phyloP scores from a whole-genome alignment of 2,797 vertebrate genomes.

The Zenarchopterus dispar region DNA sequence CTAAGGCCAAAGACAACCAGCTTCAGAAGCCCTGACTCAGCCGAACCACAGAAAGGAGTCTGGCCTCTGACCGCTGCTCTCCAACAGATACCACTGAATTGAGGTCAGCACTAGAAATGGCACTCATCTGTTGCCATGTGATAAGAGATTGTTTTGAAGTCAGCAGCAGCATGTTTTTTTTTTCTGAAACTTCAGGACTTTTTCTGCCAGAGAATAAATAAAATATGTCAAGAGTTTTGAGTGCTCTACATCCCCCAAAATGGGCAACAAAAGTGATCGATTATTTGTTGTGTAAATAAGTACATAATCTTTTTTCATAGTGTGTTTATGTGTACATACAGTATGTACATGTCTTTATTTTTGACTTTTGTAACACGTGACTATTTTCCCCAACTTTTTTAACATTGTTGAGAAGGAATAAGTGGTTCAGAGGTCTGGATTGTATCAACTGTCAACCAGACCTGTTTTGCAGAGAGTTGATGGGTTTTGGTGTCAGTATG shows the following conservation, averaged over 20 bases:
- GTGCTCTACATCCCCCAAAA: not conserved
- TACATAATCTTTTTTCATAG: no score
- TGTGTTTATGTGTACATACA: no score
- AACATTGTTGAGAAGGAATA: no score
- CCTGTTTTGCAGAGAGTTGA: no score
- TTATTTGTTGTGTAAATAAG: not conserved
- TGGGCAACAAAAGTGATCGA: not conserved
- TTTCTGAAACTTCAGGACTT: conserved; percentile 7
- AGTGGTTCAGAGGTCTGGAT: no score
- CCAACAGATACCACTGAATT: conserved; percentile 44
- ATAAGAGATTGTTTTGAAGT: conserved; percentile 62
- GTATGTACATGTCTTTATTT: no score
- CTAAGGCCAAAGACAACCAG: conserved; percentile 44
- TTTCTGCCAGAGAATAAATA: not conserved
- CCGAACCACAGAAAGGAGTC: conserved; percentile 46
- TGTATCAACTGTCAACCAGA: no score
- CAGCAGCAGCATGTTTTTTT: conserved; percentile 22
- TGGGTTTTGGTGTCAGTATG: no score
- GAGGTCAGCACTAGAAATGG: conserved; percentile 43
- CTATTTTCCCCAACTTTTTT: no score
- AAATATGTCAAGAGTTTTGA: not conserved
- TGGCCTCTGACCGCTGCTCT: conserved; percentile 58
- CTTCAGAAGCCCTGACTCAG: conserved; percentile 62
- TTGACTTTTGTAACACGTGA: no score
- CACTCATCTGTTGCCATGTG: conserved; percentile 75